Base-by-base conservation (phyloP, 2,113 vertebrate genomes). In the Aegithalos caudatus region DNA sequence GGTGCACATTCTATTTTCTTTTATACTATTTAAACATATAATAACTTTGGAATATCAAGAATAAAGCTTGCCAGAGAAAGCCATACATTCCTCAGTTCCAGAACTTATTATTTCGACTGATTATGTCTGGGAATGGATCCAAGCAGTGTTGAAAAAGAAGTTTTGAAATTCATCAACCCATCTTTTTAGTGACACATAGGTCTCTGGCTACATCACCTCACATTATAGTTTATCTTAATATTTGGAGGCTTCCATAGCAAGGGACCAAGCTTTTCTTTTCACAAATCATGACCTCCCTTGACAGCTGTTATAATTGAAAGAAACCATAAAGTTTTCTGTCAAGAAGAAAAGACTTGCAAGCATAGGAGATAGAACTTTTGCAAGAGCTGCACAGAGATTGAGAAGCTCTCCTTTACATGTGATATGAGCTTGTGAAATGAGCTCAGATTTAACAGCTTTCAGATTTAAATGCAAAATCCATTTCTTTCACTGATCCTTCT, bases 211-310 rank as follows among this genome's bases (percentile, higher is more conserved):
- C 35, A 82, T 91, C 29, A 65, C 17, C 44, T 28, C 22, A 73
- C 21, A 73, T 91, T 82, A 80, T 20, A 71, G 47, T 77, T 91
- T 80, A 85, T 85, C 42, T 90, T 90, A 92, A 83, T 94, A 93
- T 96, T 94, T 88, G 92, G 54, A 91, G 22, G 6, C 50, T 82
- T 93, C 29, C 17, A 66, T 7, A 76, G 45, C 23, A 87, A 80
- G 81, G 3, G 51, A 77, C 29, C 16, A 66, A 72, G 54, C 11
- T 92, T 88, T 71, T 72, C 53, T 93, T 78, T 86, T 88, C 56
- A 78, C 66, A 86, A 95, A 88, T 51, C 74, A 48, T 67, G 71
- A 78, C 64, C 71, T 88, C 38, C 28, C 48, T 47, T 91, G 92
- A 81, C 79, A 93, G 54, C 54, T 80, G 31, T 92, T 88, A 77